Base-by-base conservation (phyloP, 1,140 invertebrate genomes). In the Diachasmimorpha longicaudata region DNA sequence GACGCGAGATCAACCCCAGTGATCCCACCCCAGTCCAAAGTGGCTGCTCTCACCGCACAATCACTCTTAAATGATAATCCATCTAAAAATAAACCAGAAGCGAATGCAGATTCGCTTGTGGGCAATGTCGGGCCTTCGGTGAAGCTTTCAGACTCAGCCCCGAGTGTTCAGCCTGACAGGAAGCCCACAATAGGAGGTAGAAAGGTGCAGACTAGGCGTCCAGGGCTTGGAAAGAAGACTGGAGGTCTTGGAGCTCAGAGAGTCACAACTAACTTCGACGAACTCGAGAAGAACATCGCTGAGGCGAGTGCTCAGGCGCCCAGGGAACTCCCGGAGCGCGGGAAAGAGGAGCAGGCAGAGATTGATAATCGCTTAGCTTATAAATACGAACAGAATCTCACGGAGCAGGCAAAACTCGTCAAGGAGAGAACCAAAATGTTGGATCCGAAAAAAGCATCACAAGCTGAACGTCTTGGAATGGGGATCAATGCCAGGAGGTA, bases 211-310 rank as follows among this genome's bases (percentile, higher is more conserved):
- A 87, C 91, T 25, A 93, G 92, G 83, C 91, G 91, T 85, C 85
- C 90, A 58, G 92, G 92, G 75, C 81, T 97, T 74, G 96, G 96
- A 0, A 98, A 97, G 84, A 98, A 96, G 87, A 36, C 79, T 44
- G 92, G 92, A 52, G 95, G 97, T 1, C 87, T 99, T n/a, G 98
- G 98, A 72, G 98, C 98, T n/a, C 97, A 97, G 72, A 96, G 96
- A 88, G 96, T 99, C 6, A 96, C 94, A 81, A 92, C 94, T 13
- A 97, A 99, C 88, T 99, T 99, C 88, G 94, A 94, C n/a, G 97
- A 98, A 83, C 93, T 99, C 58, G 98, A 99, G 89, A 93, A 93
- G 81, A 94, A 96, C 83, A 96, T 96, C 0, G 93, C 94, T 79
- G 90, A 90, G 76, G 91, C 96, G 79, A 91, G 46, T n/a, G 39